These are phyloP conservation scores for Eulemur rubriventer DNA, from an alignment of 2,797 vertebrate genomes.

Conservation along the genomic window DNA sequence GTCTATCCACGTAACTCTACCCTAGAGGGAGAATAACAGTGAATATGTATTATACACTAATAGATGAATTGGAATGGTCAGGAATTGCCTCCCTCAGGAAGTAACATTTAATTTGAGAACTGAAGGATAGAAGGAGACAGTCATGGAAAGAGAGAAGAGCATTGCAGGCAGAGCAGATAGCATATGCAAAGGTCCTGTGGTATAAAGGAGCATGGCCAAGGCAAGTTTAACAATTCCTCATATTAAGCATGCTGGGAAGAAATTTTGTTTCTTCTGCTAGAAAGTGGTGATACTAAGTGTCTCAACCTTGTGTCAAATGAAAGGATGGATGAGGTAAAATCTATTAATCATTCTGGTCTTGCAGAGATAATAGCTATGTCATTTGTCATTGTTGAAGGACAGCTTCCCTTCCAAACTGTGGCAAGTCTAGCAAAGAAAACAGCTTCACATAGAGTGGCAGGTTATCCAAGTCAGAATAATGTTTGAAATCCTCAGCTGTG, in stretches of 20 bases:
- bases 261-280: constrained; percentile 48
- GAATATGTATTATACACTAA: background rate
- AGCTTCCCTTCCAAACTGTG: background rate
- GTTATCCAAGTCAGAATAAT: background rate
- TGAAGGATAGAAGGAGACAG: background rate
- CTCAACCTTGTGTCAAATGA: constrained; percentile 31
- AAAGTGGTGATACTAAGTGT: constrained; percentile 21
- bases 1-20: background rate
- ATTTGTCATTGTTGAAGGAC: background rate
- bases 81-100: background rate
- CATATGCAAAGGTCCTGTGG: background rate
- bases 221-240: background rate
- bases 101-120: background rate
- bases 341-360: constrained; percentile 29
- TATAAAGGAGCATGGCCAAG: background rate
- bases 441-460: background rate
- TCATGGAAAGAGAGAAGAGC: background rate
- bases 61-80: background rate
- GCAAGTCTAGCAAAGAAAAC: background rate
- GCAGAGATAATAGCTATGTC: background rate
- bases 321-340: background rate
- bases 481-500: background rate
- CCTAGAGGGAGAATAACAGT: background rate
- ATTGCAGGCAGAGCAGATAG: background rate
- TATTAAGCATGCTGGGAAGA: constrained; percentile 23